Conservation (phyloP, 2,888 invertebrate genomes). For the Drosophila fulvimacula region DNA sequence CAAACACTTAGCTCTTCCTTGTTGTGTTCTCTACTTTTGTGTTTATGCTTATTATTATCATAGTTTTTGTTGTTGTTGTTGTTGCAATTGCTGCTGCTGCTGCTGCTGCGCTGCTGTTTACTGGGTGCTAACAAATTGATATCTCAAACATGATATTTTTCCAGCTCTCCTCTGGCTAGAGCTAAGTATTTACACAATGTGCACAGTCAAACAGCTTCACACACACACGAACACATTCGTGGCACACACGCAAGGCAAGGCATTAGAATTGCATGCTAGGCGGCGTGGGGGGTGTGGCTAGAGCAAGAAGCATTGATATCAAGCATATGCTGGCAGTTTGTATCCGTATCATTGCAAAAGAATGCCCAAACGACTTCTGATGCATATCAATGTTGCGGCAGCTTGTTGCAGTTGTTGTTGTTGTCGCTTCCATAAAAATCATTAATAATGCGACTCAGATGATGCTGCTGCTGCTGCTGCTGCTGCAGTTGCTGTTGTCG, state of each 20-base stretch:
- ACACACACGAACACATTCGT: not conserved
- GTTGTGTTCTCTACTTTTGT: constrained; percentile 1
- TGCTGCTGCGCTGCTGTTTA: not conserved
- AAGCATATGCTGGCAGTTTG: constrained; percentile 42
- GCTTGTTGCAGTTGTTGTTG: constrained; percentile 11
- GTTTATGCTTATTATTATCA: constrained; percentile 32
- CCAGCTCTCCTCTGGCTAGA: constrained; percentile 18
- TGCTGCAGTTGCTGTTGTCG: constrained; percentile 24
- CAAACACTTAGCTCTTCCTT: constrained; percentile 2
- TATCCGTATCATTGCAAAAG: constrained; percentile 43
- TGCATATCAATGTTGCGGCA: constrained; percentile 52
- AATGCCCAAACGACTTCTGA: constrained; percentile 48
- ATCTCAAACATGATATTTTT: constrained; percentile 49
- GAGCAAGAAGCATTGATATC: constrained; percentile 14
- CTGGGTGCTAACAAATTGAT: constrained; percentile 61
- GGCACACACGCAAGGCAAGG: not conserved
- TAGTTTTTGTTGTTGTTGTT: constrained; percentile 22
- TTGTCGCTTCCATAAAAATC: constrained; percentile 61
- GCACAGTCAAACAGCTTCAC: not conserved
- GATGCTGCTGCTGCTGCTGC: constrained; percentile 46
- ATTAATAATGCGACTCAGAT: constrained; percentile 67
- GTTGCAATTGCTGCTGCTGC: constrained; percentile 4
- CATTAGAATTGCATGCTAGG: constrained; percentile 19
- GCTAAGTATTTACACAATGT: constrained; percentile 57
- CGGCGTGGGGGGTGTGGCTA: constrained; percentile 18